phyloP scores from a whole-genome alignment of 2,113 vertebrate genomes.

The Chauna torquata region DNA sequence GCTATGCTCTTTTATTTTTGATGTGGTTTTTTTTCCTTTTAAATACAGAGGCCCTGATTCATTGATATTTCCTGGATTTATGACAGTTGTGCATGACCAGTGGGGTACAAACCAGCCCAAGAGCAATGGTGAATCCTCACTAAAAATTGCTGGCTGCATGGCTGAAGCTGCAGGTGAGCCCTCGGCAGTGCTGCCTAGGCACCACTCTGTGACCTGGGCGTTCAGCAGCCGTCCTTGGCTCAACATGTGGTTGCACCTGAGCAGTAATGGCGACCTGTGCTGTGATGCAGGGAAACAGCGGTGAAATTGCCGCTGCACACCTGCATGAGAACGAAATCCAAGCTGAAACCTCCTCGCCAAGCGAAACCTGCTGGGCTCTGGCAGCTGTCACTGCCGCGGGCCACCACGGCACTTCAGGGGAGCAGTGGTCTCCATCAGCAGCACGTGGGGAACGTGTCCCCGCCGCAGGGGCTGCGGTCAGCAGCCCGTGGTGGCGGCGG shows the following conservation, averaged over 20 bases:
- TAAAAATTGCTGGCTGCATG: not conserved
- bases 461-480: rapidly evolving
- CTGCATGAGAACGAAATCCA: not conserved
- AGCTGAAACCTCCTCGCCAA: not conserved
- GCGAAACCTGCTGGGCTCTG: not conserved
- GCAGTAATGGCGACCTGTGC: not conserved
- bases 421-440: not conserved
- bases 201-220: rapidly evolving
- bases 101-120: not conserved
- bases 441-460: rapidly evolving
- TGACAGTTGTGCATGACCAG: not conserved
- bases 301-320: not conserved
- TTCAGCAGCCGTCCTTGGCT: not conserved
- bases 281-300: not conserved
- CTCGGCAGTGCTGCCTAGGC: rapidly evolving
- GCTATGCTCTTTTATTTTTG: not conserved
- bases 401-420: rapidly evolving
- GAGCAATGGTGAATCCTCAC: not conserved
- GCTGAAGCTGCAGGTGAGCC: not conserved
- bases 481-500: rapidly evolving
- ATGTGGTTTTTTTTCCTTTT: not conserved
- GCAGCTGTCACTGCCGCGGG: rapidly evolving
- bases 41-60: not conserved
- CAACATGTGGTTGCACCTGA: rapidly evolving
- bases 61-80: not conserved